Evolutionary conservation across 1,140 invertebrate genomes (phyloP).

Genomic region (Dryas iulia): DNA sequence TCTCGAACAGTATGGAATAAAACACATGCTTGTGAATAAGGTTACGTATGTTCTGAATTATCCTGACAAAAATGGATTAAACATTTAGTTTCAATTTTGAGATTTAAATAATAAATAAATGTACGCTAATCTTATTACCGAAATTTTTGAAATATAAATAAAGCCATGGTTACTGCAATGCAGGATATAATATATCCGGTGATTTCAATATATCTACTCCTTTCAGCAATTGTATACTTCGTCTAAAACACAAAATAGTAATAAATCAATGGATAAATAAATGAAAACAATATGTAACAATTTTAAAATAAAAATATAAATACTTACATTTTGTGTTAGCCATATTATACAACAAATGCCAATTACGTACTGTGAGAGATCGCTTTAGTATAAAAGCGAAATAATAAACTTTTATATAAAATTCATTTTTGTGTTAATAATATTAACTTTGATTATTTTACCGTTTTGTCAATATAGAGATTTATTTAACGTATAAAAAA

Average conservation of each 20-base stretch:
- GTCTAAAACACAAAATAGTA: not conserved
- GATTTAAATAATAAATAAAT: not conserved
- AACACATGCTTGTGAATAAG: not conserved
- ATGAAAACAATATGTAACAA: not conserved
- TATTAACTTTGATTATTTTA: too few relatives aligned
- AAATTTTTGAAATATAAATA: not conserved
- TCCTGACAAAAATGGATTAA: not conserved
- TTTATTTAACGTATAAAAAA: too few relatives aligned
- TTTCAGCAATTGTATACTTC: not conserved
- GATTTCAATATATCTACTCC: slow-evolving; percentile 1
- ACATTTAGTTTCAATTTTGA: not conserved
- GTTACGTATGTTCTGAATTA: not conserved
- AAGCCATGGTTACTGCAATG: not conserved
- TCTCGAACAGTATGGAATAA: not conserved
- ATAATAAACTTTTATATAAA: too few relatives aligned
- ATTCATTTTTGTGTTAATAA: too few relatives aligned
- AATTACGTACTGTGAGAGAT: too few relatives aligned
- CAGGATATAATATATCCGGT: not conserved
- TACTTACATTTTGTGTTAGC: too few relatives aligned
- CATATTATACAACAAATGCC: too few relatives aligned
- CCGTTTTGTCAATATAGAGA: too few relatives aligned
- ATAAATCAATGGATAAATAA: not conserved
- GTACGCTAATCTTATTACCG: not conserved
- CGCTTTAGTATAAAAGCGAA: too few relatives aligned
- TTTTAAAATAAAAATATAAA: not conserved